Evolutionary conservation across 2,113 vertebrate species (phyloP).

Genomic region (human): GRCh38 chr6:10973501-10974000

Average conservation of each 20-base stretch:
- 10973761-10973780: no score
- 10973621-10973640: background rate
- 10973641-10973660: background rate
- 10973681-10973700: background rate
- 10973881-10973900: background rate
- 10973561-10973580: background rate
- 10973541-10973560: background rate
- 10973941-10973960: background rate
- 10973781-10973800: background rate
- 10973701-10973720: rapidly evolving
- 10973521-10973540: no score
- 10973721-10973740: background rate
- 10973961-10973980: background rate
- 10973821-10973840: background rate
- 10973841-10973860: rapidly evolving
- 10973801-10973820: background rate
- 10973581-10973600: background rate
- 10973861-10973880: background rate
- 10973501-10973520: no score
- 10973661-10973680: background rate
- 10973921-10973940: background rate
- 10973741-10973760: background rate
- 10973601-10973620: background rate
- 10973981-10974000: background rate
- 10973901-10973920: background rate